phyloP scores from a whole-genome alignment of 2,797 vertebrate genomes.

The Poeciliopsis gracilis region DNA sequence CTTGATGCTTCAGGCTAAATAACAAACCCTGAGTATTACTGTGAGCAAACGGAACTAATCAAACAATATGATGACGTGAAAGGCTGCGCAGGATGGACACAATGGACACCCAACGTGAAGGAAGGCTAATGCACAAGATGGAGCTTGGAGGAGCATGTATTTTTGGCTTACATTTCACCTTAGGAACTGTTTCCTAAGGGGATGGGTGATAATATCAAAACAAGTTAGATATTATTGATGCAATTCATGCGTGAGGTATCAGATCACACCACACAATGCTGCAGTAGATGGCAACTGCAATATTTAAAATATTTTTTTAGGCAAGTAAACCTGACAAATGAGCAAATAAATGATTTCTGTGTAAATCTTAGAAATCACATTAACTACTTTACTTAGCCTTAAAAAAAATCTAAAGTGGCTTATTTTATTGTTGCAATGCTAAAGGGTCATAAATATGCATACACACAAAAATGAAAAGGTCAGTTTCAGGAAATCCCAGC shows the following conservation, averaged over 20 bases:
- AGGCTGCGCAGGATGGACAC: constrained; percentile 21
- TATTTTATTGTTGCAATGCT: not conserved
- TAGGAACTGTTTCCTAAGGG: not conserved
- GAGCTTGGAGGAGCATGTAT: not conserved
- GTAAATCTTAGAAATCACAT: not conserved
- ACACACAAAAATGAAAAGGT: not conserved
- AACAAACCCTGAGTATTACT: not conserved
- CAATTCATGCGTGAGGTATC: not conserved
- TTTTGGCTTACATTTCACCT: not conserved
- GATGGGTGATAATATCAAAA: not conserved
- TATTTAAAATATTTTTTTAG: not conserved
- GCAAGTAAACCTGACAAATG: not conserved
- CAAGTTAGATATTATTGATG: not conserved
- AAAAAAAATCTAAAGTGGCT: not conserved
- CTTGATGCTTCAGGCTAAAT: not conserved
- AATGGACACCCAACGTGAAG: constrained; percentile 42
- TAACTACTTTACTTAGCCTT: not conserved
- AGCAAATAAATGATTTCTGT: not conserved
- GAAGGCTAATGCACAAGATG: constrained; percentile 9
- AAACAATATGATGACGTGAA: constrained; percentile 29
- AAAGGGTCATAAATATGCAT: not conserved
- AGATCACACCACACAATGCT: not conserved
- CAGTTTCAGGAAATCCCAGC: not conserved
- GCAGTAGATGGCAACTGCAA: not conserved
- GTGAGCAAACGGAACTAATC: not conserved